These are phyloP conservation scores for Rhagologus leucostigma DNA, from an alignment of 2,113 vertebrate species.

Conservation along the genomic window DNA sequence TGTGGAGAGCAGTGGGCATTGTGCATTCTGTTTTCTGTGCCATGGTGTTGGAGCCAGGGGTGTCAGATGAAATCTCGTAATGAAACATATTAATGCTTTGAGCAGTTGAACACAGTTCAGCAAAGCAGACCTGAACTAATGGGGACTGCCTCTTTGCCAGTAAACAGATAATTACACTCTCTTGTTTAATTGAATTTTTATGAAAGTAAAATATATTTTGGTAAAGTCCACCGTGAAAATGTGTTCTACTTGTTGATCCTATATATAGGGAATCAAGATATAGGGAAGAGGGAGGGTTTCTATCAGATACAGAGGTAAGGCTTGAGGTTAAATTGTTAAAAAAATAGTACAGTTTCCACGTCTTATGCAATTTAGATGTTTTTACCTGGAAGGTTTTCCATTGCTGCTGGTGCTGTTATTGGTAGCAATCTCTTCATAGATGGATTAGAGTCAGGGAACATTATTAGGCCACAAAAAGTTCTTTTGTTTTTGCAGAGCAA, in stretches of 20 bases:
- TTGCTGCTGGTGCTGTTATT: background rate
- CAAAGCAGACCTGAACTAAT: slow-evolving; percentile 21
- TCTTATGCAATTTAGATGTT: background rate
- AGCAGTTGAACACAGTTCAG: slow-evolving; percentile 6
- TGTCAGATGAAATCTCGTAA: background rate
- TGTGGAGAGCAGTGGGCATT: background rate
- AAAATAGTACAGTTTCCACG: background rate
- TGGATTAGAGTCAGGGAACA: background rate
- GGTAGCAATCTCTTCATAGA: background rate
- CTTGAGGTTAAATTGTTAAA: background rate
- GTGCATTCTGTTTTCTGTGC: background rate
- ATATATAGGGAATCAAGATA: background rate
- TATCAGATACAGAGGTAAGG: background rate
- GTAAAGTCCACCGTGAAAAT: background rate
- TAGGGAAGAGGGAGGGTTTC: background rate
- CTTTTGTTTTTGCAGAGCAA: background rate
- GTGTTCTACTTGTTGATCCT: background rate
- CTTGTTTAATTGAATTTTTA: slow-evolving; percentile 25
- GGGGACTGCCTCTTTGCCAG: background rate
- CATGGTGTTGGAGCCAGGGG: background rate
- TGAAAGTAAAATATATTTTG: background rate
- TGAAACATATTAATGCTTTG: slow-evolving; percentile 18
- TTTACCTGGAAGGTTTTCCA: background rate
- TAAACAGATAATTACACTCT: background rate
- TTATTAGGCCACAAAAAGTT: background rate